A percentile compares a stretch with the other conserved stretches of the same genome.
Evolutionary conservation across 2,113 vertebrate species (phyloP).

Genomic region (Glaucidium brasilianum): DNA sequence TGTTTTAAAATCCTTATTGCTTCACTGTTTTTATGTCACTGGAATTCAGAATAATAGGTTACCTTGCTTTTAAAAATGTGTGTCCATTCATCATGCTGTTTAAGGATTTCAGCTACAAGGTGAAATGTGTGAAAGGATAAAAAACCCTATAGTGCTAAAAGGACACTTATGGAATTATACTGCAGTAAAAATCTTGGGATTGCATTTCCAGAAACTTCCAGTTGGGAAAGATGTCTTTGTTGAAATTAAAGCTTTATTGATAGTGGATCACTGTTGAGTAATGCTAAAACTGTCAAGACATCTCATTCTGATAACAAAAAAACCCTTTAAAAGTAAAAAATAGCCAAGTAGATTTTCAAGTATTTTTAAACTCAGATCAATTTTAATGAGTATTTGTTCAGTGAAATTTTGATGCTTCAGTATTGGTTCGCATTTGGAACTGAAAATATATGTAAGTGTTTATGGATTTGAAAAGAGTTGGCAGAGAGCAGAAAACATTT

Average conservation of each 20-base stretch:
- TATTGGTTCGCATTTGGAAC: neutral
- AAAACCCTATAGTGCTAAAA: neutral
- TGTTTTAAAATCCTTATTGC: neutral
- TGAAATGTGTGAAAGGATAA: neutral
- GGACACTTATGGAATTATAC: neutral
- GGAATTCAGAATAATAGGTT: neutral
- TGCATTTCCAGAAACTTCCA: neutral
- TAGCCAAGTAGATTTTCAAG: neutral
- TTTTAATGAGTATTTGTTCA: neutral
- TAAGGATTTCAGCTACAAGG: neutral
- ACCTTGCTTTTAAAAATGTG: neutral
- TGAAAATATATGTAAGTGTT: neutral
- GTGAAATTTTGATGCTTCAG: neutral
- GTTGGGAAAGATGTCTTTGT: neutral
- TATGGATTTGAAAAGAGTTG: neutral
- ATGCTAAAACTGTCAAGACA: neutral
- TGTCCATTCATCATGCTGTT: neutral
- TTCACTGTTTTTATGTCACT: neutral
- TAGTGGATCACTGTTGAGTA: neutral
- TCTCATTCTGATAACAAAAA: neutral
- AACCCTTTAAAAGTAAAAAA: neutral
- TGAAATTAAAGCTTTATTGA: neutral
- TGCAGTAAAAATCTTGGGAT: neutral
- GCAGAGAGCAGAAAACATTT: neutral
- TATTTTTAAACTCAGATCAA: neutral